Percentiles rank a stretch among this genome's conserved stretches.
phyloP scores from a whole-genome alignment of 2,113 vertebrate genomes.

The Dasyornis broadbenti region DNA sequence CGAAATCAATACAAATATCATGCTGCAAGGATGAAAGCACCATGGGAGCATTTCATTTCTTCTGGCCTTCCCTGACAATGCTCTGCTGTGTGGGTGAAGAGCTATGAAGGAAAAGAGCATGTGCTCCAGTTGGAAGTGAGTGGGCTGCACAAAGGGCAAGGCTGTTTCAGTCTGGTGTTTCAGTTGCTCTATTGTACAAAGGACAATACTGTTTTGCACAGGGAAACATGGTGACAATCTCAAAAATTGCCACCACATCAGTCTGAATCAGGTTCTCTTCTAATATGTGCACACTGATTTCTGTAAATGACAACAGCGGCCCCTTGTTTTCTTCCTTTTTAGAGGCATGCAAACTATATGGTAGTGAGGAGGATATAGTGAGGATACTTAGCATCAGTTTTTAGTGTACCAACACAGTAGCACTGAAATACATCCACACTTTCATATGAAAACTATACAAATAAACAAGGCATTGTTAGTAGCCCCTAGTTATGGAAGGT shows the following conservation, averaged over 20 bases:
- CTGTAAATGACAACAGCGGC: not conserved
- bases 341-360: not conserved
- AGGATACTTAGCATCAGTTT: not conserved
- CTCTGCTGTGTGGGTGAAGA: not conserved
- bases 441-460: not conserved
- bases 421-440: not conserved
- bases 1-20: not conserved
- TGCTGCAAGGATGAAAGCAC: not conserved
- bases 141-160: not conserved
- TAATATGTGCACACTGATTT: not conserved
- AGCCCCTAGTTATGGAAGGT: not conserved
- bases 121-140: not conserved
- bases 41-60: not conserved
- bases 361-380: not conserved
- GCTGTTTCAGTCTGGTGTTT: not conserved
- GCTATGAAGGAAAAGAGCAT: not conserved
- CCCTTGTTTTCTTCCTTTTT: not conserved
- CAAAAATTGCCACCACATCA: rapidly evolving
- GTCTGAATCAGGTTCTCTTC: not conserved
- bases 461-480: not conserved
- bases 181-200: not conserved
- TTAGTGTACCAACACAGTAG: not conserved
- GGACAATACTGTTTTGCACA: not conserved
- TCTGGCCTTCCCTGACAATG: not conserved
- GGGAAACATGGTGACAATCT: not conserved